A percentile compares a stretch with the other conserved stretches of the same genome.
Evolutionary conservation across 2,113 vertebrate genomes (phyloP).

Genomic region (Indri indri): DNA sequence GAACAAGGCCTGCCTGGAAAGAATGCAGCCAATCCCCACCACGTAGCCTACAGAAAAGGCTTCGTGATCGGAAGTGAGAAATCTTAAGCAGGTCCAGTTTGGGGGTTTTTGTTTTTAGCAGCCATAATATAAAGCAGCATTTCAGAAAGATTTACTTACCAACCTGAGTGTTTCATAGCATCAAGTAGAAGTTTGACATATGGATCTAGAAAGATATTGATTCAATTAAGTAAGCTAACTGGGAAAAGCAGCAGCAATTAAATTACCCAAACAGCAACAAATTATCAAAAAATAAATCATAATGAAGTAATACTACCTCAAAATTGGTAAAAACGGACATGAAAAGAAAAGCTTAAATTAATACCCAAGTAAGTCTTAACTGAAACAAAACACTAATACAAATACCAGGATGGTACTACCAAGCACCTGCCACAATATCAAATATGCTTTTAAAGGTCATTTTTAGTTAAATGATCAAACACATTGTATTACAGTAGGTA

Average conservation of each 20-base stretch:
- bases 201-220: slow-evolving; percentile 88
- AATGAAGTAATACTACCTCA: slow-evolving; percentile 29
- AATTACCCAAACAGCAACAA: slow-evolving; percentile 16
- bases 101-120: background rate
- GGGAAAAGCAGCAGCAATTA: slow-evolving; percentile 40
- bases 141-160: slow-evolving; percentile 86
- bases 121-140: background rate
- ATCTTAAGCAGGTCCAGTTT: background rate
- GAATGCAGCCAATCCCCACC: background rate
- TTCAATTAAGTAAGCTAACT: slow-evolving; percentile 73
- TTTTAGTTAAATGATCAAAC: background rate
- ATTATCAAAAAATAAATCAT: background rate
- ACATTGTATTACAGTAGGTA: background rate
- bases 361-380: background rate
- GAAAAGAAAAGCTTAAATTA: slow-evolving; percentile 44
- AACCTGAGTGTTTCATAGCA: slow-evolving; percentile 95
- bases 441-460: background rate
- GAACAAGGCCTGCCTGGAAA: background rate
- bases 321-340: background rate
- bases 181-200: slow-evolving; percentile 94
- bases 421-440: background rate
- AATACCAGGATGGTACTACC: background rate
- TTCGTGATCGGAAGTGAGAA: background rate
- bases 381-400: slow-evolving; percentile 20
- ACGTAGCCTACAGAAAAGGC: background rate